Evolutionary conservation across 2,888 invertebrate genomes (phyloP), one percentile per base, ranked within the genome.

Genomic region (Philereme transversata): DNA sequence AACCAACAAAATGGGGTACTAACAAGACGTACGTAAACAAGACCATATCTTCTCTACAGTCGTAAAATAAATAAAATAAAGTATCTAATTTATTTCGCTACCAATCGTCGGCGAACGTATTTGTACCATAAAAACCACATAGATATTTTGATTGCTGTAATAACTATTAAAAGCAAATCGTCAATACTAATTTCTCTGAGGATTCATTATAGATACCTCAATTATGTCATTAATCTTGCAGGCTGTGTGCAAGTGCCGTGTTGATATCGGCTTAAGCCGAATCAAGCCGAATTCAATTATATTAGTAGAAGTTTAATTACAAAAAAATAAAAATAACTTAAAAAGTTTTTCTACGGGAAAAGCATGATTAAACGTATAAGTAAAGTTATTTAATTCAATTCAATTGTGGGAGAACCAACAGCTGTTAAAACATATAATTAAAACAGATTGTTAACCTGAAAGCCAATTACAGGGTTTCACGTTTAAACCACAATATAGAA

Each of bases 221-320:
- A 68, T 67, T 69, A 69, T 64, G 51, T 63, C 57, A 68, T 70
- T 70, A 63, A 60, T 67, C 60, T 70, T 57, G 22, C 22, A 60
- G 56, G 51, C 51, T 50, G 66, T 59, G 65, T 46, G 49, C 9
- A 44, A 45, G 45, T 55, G 51, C 50, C 35, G 48, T 50, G 46
- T 47, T 47, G 33, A 47, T 57, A 51, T 53, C 48, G 9, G 10
- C 5, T 11, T 55, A 10, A 5, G 46, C 57, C 51, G 40, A 57
- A 51, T 7, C 0, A 5, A 34, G 36, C 36, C 36, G 36, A 6
- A 22, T 22, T 22, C n/a, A n/a, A n/a, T n/a, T n/a, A n/a, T n/a
- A n/a, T n/a, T n/a, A n/a, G n/a, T n/a, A n/a, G n/a, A n/a, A n/a
- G n/a, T n/a, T n/a, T n/a, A n/a, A n/a, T n/a, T n/a, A n/a, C n/a